Conservation (phyloP, 1,140 invertebrate genomes). For the Doryteuthis pealeii region DNA sequence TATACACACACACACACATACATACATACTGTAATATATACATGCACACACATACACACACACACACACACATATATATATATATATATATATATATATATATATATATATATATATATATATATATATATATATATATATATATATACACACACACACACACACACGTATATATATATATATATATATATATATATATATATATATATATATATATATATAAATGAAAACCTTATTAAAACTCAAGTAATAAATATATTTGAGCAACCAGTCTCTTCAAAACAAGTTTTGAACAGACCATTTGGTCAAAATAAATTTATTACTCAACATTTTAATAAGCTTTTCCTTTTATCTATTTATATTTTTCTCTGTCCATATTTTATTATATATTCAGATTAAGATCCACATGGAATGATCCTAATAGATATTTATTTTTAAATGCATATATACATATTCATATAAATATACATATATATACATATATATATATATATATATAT, state of each 20-base stretch:
- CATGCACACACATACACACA: background rate
- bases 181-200: background rate
- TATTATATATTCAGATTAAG: too few relatives aligned
- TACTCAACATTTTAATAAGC: too few relatives aligned
- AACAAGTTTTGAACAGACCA: too few relatives aligned
- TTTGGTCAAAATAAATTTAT: too few relatives aligned
- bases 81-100: background rate
- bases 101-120: background rate
- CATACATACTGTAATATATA: background rate
- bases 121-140: background rate
- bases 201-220: background rate
- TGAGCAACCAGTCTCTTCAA: too few relatives aligned
- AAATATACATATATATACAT: background rate
- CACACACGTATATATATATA: background rate
- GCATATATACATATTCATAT: background rate
- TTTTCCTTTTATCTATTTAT: too few relatives aligned
- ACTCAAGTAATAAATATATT: too few relatives aligned
- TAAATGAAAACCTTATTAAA: background rate
- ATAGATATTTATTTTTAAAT: background rate
- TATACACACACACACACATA: background rate
- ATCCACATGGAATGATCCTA: too few relatives aligned
- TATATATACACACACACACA: background rate
- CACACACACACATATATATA: background rate
- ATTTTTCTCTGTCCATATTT: too few relatives aligned
- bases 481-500: background rate